Evolutionary conservation across 2,113 vertebrate species (phyloP).

Genomic region (Origma solitaria): DNA sequence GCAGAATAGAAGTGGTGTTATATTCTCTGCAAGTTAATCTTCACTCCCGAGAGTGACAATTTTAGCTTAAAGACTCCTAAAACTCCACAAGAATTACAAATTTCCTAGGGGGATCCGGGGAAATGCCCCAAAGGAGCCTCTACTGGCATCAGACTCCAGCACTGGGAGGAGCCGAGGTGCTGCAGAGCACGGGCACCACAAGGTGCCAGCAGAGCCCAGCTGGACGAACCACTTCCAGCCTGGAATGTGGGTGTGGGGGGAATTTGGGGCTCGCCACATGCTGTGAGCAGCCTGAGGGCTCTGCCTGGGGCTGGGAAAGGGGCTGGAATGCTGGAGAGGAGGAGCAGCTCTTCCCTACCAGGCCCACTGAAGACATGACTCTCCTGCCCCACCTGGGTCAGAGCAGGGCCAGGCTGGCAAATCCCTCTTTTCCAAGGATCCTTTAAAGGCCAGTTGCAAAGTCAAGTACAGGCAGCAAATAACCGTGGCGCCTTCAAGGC

Average conservation of each 20-base stretch:
- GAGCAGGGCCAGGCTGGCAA: background rate
- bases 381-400: fast-evolving
- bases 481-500: fast-evolving
- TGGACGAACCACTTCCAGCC: background rate
- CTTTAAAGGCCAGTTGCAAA: background rate
- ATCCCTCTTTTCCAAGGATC: background rate
- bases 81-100: background rate
- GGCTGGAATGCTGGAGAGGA: background rate
- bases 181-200: background rate
- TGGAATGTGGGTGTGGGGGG: fast-evolving
- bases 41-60: background rate
- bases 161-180: fast-evolving
- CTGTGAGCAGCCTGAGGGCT: background rate
- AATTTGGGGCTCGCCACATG: fast-evolving
- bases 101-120: background rate
- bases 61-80: background rate
- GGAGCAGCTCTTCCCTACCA: background rate
- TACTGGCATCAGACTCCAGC: background rate
- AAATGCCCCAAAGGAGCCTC: background rate
- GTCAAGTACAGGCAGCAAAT: background rate
- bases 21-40: background rate
- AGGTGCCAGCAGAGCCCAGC: background rate
- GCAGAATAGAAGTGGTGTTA: background rate
- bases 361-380: background rate
- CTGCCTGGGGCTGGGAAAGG: fast-evolving